Conservation (phyloP, 2,888 invertebrate species). For the Euzophera pinguis region DNA sequence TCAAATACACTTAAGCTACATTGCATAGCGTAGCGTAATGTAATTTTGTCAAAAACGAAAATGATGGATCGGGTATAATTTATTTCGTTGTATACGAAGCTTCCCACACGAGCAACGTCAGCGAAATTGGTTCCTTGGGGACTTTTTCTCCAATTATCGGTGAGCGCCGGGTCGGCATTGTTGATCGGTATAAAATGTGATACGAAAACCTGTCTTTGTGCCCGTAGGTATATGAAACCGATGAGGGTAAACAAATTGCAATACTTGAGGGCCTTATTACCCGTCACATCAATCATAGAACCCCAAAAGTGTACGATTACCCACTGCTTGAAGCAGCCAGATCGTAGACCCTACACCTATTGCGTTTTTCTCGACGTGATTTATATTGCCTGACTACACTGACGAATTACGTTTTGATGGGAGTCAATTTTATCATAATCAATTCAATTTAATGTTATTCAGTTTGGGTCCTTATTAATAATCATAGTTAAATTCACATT, state of each 20-base stretch:
- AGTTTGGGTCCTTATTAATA: neutral
- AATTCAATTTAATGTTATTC: too few relatives aligned
- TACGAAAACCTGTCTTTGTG: constrained; percentile 56
- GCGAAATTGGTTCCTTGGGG: constrained; percentile 72
- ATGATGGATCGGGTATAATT: constrained; percentile 62
- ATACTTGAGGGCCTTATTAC: constrained; percentile 75
- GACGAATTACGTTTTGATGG: constrained; percentile 23
- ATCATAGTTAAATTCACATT: constrained; percentile 5
- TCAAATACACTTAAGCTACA: neutral
- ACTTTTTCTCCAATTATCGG: constrained; percentile 70
- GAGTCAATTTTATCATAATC: constrained; percentile 15
- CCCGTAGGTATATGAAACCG: constrained; percentile 61
- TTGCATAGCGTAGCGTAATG: constrained; percentile 2
- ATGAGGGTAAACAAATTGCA: constrained; percentile 79
- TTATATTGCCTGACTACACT: constrained; percentile 18
- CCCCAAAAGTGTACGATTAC: constrained; percentile 64
- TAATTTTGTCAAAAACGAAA: constrained; percentile 42
- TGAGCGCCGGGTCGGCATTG: constrained; percentile 56
- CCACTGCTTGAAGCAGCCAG: constrained; percentile 39
- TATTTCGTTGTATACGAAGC: constrained; percentile 41
- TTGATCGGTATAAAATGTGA: constrained; percentile 71
- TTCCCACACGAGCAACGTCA: constrained; percentile 45
- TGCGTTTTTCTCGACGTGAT: constrained; percentile 35
- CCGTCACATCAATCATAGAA: constrained; percentile 76
- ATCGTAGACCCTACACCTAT: constrained; percentile 27